Evolutionary conservation across 2,888 invertebrate genomes (phyloP), one percentile per base, ranked within the genome.

Genomic region (Scaptomyza flava): DNA sequence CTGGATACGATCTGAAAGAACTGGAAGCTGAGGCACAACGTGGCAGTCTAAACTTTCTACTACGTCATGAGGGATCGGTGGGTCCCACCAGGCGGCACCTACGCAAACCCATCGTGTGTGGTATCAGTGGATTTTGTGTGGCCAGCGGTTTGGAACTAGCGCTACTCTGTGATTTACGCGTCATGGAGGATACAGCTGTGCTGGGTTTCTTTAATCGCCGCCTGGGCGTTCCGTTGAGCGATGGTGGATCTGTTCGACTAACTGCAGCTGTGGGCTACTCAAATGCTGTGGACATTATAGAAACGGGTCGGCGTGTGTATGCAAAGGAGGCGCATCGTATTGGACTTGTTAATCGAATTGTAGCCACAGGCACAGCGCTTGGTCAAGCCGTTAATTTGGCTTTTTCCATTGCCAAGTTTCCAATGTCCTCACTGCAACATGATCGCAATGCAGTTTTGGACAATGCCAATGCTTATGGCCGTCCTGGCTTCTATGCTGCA

Each of bases 71-170:
- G 77, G 93, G 93, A 7, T 93, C 93, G 4, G 93, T 94, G 92
- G 94, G 94, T 2, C 95, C 96, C 11, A 94, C 95, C 2, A 92
- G 95, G 53, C 94, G 95, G 61, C 93, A 95, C 61, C 94, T 96
- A 47, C 94, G 94, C 59, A 99, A 99, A 91, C 97, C 98, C 0
- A 93, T 98, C 11, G 94, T 99, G 72, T 98, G 97, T 17, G 97
- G 97, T 1, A 94, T 99, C 2, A 95, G 94, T 80, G 99, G 99
- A 0, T 98, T 96, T 91, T 96, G 98, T 11, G 96, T 98, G 1
- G 98, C 97, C 0, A 96, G 95, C 70, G 99, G 98, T 0, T 93
- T 99, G 61, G 98, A 99, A 91, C 92, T 99, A 65, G 96, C 98
- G 0, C 91, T 98, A 5, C 95, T 98, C 91, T 98, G 98, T 92